These are phyloP conservation scores for Xenopus borealis DNA, from an alignment of 2,113 vertebrate genomes.

Conservation along the genomic window DNA sequence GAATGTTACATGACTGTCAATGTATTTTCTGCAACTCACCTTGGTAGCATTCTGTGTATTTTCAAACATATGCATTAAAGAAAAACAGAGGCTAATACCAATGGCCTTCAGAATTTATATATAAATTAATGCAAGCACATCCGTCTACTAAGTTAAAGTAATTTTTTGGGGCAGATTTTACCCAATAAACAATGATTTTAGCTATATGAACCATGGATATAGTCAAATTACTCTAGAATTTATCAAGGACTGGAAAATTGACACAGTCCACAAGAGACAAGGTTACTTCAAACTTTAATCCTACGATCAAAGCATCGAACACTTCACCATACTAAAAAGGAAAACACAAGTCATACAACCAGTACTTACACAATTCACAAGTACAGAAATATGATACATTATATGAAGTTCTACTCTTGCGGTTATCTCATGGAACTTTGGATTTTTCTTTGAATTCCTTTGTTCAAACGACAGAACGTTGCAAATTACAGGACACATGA, in stretches of 20 bases:
- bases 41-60: no score
- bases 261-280: conserved; percentile 62
- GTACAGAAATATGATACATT: conserved; percentile 71
- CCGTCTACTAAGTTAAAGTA: no score
- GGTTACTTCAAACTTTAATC: conserved; percentile 79
- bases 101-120: no score
- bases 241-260: background rate
- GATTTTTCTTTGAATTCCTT: conserved; percentile 51
- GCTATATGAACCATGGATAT: no score
- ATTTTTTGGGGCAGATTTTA: no score
- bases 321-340: conserved; percentile 71
- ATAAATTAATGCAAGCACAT: no score
- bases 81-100: no score
- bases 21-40: no score
- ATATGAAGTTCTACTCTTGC: conserved; percentile 60
- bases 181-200: no score
- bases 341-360: conserved; percentile 64
- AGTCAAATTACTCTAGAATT: no score
- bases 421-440: conserved; percentile 9
- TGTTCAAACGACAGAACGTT: conserved; percentile 63
- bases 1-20: no score
- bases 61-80: no score
- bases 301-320: conserved; percentile 80
- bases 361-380: conserved; percentile 74
- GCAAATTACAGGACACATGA: conserved; percentile 57